Conservation (phyloP, 2,888 invertebrate genomes). For the Magallana nippona region DNA sequence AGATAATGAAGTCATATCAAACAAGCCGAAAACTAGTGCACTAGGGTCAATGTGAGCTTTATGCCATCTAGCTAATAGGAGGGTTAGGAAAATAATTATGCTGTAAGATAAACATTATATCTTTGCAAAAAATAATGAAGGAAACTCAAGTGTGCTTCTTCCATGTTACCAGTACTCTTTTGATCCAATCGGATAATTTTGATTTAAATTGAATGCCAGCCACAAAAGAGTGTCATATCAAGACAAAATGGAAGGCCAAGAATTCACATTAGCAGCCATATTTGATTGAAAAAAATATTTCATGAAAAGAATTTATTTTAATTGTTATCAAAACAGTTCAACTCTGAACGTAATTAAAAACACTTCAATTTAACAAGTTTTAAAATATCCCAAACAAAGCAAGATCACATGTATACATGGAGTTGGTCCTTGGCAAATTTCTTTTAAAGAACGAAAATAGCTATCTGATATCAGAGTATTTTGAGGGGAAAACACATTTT, state of each 20-base stretch:
- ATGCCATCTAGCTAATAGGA: not conserved
- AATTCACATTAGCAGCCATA: not conserved
- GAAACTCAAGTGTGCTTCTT: not conserved
- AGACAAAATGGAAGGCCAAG: slow-evolving; percentile 15
- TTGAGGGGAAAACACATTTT: not conserved
- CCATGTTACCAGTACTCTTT: not conserved
- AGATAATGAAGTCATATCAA: not conserved
- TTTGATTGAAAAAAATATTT: slow-evolving; percentile 7
- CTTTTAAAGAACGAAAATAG: not conserved
- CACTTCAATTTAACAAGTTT: not conserved
- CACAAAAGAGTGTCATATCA: not conserved
- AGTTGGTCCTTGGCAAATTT: not conserved
- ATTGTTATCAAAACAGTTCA: not conserved
- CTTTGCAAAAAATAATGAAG: not conserved
- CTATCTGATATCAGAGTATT: not conserved
- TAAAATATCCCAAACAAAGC: not conserved
- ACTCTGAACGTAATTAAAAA: not conserved
- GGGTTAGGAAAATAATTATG: slow-evolving; percentile 6
- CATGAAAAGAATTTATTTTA: not conserved
- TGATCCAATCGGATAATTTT: not conserved
- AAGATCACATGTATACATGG: not conserved
- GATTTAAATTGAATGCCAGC: not conserved
- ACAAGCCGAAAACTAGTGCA: not conserved
- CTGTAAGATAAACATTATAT: not conserved
- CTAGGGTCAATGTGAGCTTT: not conserved